These are phyloP conservation scores for Copidosoma aretas DNA, from an alignment of 2,888 invertebrate species.

Conservation along the genomic window DNA sequence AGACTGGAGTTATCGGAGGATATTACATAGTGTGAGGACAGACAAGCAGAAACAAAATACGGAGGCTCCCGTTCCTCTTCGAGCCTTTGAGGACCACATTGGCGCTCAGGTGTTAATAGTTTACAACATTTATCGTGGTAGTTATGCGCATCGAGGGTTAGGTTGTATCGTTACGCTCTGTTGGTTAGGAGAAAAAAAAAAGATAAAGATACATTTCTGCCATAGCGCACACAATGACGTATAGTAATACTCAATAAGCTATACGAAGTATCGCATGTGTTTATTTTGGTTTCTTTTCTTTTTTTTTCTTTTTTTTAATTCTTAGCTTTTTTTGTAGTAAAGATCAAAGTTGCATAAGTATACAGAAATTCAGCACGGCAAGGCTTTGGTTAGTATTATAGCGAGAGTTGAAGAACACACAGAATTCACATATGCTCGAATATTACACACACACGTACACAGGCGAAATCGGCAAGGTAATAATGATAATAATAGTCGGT, in stretches of 20 bases:
- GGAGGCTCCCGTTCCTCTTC: slow-evolving; percentile 27
- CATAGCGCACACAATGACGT: slow-evolving; percentile 42
- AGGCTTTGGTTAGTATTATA: slow-evolving; percentile 43
- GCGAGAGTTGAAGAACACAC: slow-evolving; percentile 46
- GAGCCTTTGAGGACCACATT: slow-evolving; percentile 25
- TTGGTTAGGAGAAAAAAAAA: background rate
- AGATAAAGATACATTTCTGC: slow-evolving; percentile 18
- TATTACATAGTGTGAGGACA: slow-evolving; percentile 33
- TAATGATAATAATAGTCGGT: slow-evolving; percentile 14
- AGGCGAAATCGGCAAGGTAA: slow-evolving; percentile 44
- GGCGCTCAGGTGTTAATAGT: slow-evolving; percentile 14
- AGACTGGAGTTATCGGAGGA: background rate
- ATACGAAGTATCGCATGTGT: slow-evolving; percentile 25
- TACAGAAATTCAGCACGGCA: slow-evolving; percentile 41
- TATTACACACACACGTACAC: slow-evolving; percentile 49
- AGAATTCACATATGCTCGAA: slow-evolving; percentile 47
- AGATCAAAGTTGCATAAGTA: too few relatives aligned
- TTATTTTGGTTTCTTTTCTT: slow-evolving; percentile 2
- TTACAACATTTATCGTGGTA: slow-evolving; percentile 10
- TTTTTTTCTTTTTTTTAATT: slow-evolving; percentile 11
- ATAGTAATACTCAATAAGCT: slow-evolving; percentile 41
- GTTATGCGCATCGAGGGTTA: slow-evolving; percentile 22
- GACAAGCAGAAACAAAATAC: slow-evolving; percentile 44
- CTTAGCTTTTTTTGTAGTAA: slow-evolving; percentile 4
- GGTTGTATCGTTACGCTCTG: slow-evolving; percentile 16